Evolutionary conservation across 2,797 vertebrate genomes (phyloP).

Genomic region (Platyrinchus mystaceus): DNA sequence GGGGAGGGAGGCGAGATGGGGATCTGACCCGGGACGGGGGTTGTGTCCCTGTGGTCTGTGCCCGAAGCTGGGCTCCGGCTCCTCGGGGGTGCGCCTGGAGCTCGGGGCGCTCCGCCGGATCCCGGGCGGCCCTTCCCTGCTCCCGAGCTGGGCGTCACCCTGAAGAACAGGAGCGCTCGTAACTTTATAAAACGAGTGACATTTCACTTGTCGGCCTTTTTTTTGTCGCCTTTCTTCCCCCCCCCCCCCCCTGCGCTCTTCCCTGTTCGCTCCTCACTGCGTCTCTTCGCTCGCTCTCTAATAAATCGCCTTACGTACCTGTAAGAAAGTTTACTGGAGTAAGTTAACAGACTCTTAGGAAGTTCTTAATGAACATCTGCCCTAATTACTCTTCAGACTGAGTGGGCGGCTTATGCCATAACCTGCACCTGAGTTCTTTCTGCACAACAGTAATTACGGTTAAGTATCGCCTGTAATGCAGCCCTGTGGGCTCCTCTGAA

Average conservation of each 20-base stretch:
- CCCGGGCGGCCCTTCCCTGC: neutral
- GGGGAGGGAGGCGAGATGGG: neutral
- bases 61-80: neutral
- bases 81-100: neutral
- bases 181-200: neutral
- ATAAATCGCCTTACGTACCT: neutral
- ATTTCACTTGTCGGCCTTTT: neutral
- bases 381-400: conserved; percentile 33
- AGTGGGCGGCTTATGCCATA: neutral
- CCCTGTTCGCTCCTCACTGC: neutral
- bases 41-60: no score
- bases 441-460: neutral
- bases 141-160: accelerated
- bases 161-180: accelerated
- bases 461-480: neutral
- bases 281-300: neutral
- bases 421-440: neutral
- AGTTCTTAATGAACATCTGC: conserved; percentile 13
- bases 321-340: neutral
- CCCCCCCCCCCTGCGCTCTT: accelerated
- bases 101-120: neutral
- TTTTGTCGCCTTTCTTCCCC: accelerated
- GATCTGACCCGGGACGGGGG: neutral
- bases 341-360: conserved; percentile 23
- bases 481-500: neutral